Evolutionary conservation across 2,113 vertebrate species (phyloP), one percentile per base, ranked within the genome.

Genomic region (Arizona elegans): DNA sequence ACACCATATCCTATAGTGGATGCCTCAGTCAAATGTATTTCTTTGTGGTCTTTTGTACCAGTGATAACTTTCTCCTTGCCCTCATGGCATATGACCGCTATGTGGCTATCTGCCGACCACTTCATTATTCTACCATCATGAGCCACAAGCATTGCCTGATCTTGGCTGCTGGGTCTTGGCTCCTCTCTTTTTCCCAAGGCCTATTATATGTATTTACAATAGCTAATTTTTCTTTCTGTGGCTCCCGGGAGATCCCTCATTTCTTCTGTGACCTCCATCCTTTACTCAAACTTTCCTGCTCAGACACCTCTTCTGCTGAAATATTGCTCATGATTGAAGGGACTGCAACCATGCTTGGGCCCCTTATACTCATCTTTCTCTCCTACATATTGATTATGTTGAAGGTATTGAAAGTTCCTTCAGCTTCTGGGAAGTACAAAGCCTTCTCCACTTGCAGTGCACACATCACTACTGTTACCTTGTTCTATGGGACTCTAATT

Each of bases 251-350:
- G 50, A 59, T 97, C 6, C 90, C 90, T n/a, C 94, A 96, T 58
- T 97, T 95, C 87, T 96, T 95, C 92, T 96, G 95, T 86, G 96
- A 96, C 87, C 93, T 95, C 50, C 95, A 93, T 1, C 96, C 95
- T 1, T 87, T 97, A 0, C 8, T 97, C 59, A 94, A 96, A 59
- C 87, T 96, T 92, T 96, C 94, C 29, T 97, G 96, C 86, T 95
- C 96, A 0, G 7, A 93, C 0, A 93, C 94, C 0, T 56, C 33
- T 0, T 0, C 3, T 3, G 95, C 95, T 58, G 93, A 93, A 43
- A 38, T 0, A 26, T 58, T 93, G 0, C 86, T 96, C 87, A 93
- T 93, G 2, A 4, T 95, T 29, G 87, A 96, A 90, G 96, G 94
- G 1, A 93, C 95, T 24, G 59, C 5, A 0, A 91, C 86, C 38